Conservation (phyloP, 2,888 invertebrate genomes). For the Brachyopa scutellaris region DNA sequence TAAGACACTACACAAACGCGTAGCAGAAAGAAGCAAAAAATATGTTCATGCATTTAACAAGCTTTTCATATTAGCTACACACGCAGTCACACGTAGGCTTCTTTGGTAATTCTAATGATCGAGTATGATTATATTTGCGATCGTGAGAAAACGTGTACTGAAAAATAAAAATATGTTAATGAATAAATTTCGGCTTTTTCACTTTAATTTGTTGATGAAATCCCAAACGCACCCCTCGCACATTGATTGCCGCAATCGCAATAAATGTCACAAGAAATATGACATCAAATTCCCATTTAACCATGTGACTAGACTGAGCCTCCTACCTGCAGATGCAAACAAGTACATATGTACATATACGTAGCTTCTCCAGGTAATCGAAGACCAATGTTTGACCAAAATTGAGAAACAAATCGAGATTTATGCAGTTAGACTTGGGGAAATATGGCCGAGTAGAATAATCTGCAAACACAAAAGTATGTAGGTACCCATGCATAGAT, state of each 20-base stretch:
- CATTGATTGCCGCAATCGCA: constrained; percentile 39
- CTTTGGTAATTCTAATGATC: constrained; percentile 39
- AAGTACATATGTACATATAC: too few relatives aligned
- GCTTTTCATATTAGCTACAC: constrained; percentile 50
- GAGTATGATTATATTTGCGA: constrained; percentile 54
- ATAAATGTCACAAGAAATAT: constrained; percentile 56
- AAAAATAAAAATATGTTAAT: constrained; percentile 14
- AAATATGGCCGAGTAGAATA: constrained; percentile 39
- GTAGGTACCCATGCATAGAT: constrained; percentile 27
- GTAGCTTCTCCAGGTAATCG: constrained; percentile 22
- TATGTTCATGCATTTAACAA: constrained; percentile 51
- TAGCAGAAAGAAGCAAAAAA: not conserved
- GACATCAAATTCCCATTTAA: constrained; percentile 54
- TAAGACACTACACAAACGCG: constrained; percentile 6
- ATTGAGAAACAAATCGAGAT: constrained; percentile 68
- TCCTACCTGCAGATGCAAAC: not conserved
- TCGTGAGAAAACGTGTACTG: constrained; percentile 1
- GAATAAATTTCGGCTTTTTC: constrained; percentile 61
- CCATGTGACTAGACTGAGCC: not conserved
- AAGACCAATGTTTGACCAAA: constrained; percentile 43
- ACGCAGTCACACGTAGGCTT: not conserved
- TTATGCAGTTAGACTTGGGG: constrained; percentile 52
- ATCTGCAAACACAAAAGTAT: constrained; percentile 24
- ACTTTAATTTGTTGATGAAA: constrained; percentile 46
- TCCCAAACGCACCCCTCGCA: constrained; percentile 20